Evolutionary conservation across 1,140 invertebrate species (phyloP), one percentile per base, ranked within the genome.

Genomic region (Periplaneta americana): DNA sequence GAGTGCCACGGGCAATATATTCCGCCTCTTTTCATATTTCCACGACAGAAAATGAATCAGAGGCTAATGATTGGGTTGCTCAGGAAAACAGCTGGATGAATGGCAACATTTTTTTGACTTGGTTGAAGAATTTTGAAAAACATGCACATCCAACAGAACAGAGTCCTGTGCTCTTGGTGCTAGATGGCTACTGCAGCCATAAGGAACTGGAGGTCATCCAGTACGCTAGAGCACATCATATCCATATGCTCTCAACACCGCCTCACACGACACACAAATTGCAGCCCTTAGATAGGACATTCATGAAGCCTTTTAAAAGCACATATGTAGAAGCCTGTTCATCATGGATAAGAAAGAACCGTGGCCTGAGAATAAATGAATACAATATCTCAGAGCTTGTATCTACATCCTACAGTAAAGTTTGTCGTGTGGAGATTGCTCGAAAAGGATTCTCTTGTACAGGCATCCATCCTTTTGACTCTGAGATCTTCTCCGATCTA

Each of bases 241-340:
- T 87, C 76, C 84, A 85, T 31, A 85, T 88, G 83, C 78, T 88
- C 15, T 86, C 86, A 39, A 82, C 84, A 22, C 87, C 86, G 80
- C 85, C 86, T 15, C n/a, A n/a, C n/a, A n/a, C n/a, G n/a, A n/a
- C n/a, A n/a, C n/a, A n/a, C n/a, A n/a, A n/a, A n/a, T n/a, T 88
- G 0, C 87, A 88, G 74, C 86, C 86, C 15, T 78, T 87, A 15
- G 86, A 89, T 81, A 80, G 86, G 66, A 79, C 84, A 15, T 85
- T 88, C 57, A 87, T 88, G 84, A 87, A 87, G 78, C 86, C 88
- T 76, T 82, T 89, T 10, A 87, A 87, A 85, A 74, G n/a, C n/a
- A n/a, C n/a, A n/a, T n/a, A n/a, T n/a, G n/a, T n/a, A n/a, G n/a
- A n/a, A n/a, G n/a, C n/a, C n/a, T n/a, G n/a, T n/a, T n/a, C n/a